Evolutionary conservation across 2,797 vertebrate genomes (phyloP), one percentile per base, ranked within the genome.

Genomic region (Bovichtus diacanthus): DNA sequence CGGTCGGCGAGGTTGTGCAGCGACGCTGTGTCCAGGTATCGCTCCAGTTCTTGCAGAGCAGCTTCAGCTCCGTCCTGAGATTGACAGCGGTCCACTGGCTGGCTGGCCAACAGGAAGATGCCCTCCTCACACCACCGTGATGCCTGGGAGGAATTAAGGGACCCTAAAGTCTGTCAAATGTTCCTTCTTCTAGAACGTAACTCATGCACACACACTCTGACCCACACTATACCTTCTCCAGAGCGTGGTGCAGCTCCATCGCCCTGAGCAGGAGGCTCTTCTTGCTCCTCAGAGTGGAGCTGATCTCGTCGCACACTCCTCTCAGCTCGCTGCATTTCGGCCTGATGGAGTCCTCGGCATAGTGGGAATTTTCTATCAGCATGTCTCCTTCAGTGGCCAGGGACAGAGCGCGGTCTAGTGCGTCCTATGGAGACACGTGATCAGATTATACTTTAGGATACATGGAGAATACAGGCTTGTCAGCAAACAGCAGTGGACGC

Each of bases 41-140:
- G 95, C 94, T 99, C 97, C 0, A 99, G 96, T 74, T 99, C 98
- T 73, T 96, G 97, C 66, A 99, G 94, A 2, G 98, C 98, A 0
- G 97, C 96, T 90, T 99, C 97, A 0, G 98, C 98, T 4, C 98
- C 98, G 9, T 99, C 98, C 90, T 99, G 98, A 62, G 97, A 97
- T 90, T 99, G 98, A 89, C 97, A 99, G 80, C 97, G 97, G 92
- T 99, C 98, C 76, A 99, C 97, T 0, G 97, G 96, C 77, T 99
- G 98, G 0, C 95, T 97, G 27, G 98, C 98, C 91, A 99, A 87
- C 83, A 99, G 93, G 88, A 96, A 98, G 92, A 99, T 97, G 11
- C 98, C 98, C 62, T 97, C 96, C 46, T 99, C 98, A 6, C 96
- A 98, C 98, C 98, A 99, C 73, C 88, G 95, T 53, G 95, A 95